Evolutionary conservation across 2,113 vertebrate species (phyloP), one percentile per base, ranked within the genome.

Genomic region (Microtus ochrogaster): DNA sequence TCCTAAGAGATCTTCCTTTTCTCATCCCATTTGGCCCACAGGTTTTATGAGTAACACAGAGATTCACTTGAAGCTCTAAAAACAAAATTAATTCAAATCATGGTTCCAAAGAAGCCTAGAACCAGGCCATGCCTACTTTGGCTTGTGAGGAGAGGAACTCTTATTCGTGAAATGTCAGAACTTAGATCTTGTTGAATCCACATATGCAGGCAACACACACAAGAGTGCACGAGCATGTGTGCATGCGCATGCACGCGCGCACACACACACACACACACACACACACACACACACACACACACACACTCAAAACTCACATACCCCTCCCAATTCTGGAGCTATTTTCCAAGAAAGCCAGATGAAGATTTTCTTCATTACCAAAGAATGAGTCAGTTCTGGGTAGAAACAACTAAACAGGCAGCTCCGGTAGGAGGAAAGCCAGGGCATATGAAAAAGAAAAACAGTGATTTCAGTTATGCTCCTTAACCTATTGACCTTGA

Each of bases 151-250:
- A 94, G 49, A 97, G 65, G 89, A 96, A 96, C 47, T 90, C n/a
- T 47, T 91, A 95, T 94, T 97, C 52, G 17, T 96, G 74, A 92
- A 95, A 96, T 97, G 82, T 96, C 94, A 97, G 91, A 96, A 94
- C 36, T 66, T 85, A 96, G 49, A 49, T 97, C 83, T 95, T 87
- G 19, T 82, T 94, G 81, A 74, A 93, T 65, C 63, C 91, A 96
- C 95, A 95, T 66, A 96, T 91, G 78, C 77, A 47, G 77, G 30
- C 44, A 97, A n/a, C 89, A 84, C 13, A 39, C 74, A 91, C 24
- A 94, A 16, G 66, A 33, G 30, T 52, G 49, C 9, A 1, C 10
- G 6, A 4, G 21, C 47, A 24, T 21, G 22, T 4, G 5, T 49
- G 49, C 49, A 10, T 11, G 10, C 47, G 2, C 14, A 33, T 16